Evolutionary conservation across 2,113 vertebrate species (phyloP).

Genomic region (Vicugna pacos): DNA sequence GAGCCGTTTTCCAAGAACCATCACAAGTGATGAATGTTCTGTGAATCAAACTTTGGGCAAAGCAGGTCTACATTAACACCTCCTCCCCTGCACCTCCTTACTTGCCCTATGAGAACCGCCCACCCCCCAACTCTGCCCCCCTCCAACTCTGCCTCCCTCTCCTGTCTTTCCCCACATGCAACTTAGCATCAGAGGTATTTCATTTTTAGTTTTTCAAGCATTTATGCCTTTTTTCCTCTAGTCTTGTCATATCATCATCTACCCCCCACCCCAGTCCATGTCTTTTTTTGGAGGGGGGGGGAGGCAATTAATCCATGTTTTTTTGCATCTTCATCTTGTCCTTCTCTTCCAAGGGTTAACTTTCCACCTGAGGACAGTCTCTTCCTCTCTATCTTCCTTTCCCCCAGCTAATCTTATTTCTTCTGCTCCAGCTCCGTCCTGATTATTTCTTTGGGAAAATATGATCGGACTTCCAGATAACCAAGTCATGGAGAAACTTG

Average conservation of each 20-base stretch:
- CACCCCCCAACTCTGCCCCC: not conserved
- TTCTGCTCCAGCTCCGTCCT: not conserved
- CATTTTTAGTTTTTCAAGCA: constrained; percentile 31
- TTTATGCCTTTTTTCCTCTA: not conserved
- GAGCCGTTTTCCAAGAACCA: constrained; percentile 40
- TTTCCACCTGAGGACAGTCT: not conserved
- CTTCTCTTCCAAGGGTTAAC: not conserved
- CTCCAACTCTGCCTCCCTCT: too few species aligned
- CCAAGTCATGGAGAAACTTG: constrained; percentile 3
- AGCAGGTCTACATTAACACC: not conserved
- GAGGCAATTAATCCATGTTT: too few species aligned
- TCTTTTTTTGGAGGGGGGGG: not conserved
- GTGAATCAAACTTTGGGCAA: not conserved
- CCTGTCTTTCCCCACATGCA: not conserved
- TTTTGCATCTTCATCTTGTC: not conserved
- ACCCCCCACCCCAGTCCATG: too few species aligned
- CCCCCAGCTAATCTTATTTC: not conserved
- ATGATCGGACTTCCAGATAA: not conserved
- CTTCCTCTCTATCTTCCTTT: not conserved
- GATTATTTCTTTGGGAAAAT: constrained; percentile 35
- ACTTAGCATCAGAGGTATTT: not conserved
- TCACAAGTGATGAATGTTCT: not conserved
- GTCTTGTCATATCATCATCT: not conserved
- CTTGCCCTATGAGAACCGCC: not conserved
- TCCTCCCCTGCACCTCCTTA: not conserved